A percentile compares a stretch with the other conserved stretches of the same genome.
These are phyloP conservation scores for Crocallis elinguaria DNA, from an alignment of 2,888 invertebrate genomes.

Conservation along the genomic window DNA sequence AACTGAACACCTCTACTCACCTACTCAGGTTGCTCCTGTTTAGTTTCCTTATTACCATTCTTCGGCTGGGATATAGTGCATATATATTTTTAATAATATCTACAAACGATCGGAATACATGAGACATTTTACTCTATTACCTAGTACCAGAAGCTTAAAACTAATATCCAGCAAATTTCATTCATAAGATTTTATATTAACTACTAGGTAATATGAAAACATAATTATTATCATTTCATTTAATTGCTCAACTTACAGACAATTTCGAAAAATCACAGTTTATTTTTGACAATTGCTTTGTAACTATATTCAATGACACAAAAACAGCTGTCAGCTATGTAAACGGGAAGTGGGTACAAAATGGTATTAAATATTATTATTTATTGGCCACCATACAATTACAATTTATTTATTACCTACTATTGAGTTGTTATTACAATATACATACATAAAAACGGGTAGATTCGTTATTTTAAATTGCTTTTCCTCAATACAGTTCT, in stretches of 20 bases:
- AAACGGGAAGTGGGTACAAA: conserved; percentile 82
- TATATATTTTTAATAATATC: no score
- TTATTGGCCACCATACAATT: conserved; percentile 82
- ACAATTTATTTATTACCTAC: conserved; percentile 56
- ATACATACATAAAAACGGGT: conserved; percentile 60
- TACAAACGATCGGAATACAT: no score
- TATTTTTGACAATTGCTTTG: conserved; percentile 80
- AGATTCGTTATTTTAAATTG: conserved; percentile 56
- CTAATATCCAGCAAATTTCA: no score
- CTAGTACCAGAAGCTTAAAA: no score
- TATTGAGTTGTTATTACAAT: conserved; percentile 68
- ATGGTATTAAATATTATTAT: conserved; percentile 80
- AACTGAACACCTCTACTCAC: no score
- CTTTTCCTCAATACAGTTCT: conserved; percentile 40
- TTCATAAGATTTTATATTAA: no score
- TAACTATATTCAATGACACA: conserved; percentile 77
- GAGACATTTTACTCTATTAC: no score
- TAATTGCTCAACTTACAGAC: conserved; percentile 85
- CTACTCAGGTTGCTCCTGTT: no score
- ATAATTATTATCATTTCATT: conserved; percentile 73
- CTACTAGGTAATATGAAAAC: conserved; percentile 20
- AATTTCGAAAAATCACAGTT: conserved; percentile 85
- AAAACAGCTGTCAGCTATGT: conserved; percentile 76
- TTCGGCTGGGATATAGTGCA: no score
- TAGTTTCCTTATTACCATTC: no score